phyloP scores from a whole-genome alignment of 2,113 vertebrate genomes.

The Dipodomys spectabilis region DNA sequence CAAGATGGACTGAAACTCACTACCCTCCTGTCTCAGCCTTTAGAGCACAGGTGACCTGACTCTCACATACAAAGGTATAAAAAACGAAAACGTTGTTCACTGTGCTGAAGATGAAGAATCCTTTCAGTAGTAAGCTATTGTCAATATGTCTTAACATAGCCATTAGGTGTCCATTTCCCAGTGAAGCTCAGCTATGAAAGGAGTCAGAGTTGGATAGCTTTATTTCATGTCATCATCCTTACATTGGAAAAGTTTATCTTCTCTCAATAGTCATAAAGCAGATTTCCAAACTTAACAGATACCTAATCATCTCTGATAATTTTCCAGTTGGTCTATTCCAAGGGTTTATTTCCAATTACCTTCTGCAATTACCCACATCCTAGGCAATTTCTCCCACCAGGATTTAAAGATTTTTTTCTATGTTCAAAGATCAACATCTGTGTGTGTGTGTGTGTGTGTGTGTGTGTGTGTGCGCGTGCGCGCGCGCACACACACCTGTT shows the following conservation, averaged over 20 bases:
- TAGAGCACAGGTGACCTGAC: too few relatives aligned
- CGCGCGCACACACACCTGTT: too few relatives aligned
- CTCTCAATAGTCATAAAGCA: not conserved
- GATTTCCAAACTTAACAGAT: not conserved
- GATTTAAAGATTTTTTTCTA: not conserved
- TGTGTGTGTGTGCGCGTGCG: too few relatives aligned
- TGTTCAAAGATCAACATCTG: too few relatives aligned
- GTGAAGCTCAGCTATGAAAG: not conserved
- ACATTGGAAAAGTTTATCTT: not conserved
- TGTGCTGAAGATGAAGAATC: not conserved
- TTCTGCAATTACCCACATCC: not conserved
- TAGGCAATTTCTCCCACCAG: not conserved
- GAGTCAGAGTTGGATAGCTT: not conserved
- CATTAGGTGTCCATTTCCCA: not conserved
- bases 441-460: too few relatives aligned
- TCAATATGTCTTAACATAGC: not conserved
- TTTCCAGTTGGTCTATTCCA: not conserved
- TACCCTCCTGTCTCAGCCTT: too few relatives aligned
- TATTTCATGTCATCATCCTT: not conserved
- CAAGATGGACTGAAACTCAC: too few relatives aligned
- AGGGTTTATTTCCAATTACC: not conserved
- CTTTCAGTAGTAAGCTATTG: not conserved
- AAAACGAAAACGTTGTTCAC: not conserved
- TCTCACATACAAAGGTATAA: not conserved
- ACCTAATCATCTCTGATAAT: not conserved